Conservation (phyloP, 37 sponge, comb jelly and placozoan genomes). For the Geodia barretti region DNA sequence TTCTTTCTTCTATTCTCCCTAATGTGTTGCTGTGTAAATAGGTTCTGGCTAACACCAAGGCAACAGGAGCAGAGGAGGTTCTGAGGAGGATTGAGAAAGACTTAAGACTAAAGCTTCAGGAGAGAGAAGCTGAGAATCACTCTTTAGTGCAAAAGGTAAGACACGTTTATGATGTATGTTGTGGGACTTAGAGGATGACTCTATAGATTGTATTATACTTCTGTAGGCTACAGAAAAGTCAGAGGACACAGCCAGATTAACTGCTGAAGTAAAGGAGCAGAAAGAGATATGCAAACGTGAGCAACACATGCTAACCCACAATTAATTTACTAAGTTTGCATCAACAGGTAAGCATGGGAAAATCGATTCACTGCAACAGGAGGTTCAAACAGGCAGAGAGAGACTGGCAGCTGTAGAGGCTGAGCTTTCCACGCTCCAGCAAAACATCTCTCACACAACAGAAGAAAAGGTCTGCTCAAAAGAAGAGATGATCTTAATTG, state of each 20-base stretch:
- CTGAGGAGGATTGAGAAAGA: background rate
- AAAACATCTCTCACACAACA: no score
- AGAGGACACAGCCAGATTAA: background rate
- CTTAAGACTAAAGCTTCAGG: background rate
- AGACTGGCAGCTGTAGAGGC: background rate
- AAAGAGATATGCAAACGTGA: background rate
- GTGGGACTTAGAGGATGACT: no score
- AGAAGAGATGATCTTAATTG: no score
- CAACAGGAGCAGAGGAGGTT: background rate
- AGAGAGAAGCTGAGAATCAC: background rate
- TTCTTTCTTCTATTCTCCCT: no score
- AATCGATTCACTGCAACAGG: constrained; percentile 10
- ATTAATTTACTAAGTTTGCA: background rate
- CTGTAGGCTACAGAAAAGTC: background rate
- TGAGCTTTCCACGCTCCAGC: background rate
- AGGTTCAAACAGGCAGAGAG: background rate
- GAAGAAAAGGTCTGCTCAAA: no score
- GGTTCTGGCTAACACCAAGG: background rate
- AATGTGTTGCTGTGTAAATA: background rate
- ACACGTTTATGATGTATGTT: no score
- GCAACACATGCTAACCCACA: background rate
- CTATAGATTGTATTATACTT: background rate
- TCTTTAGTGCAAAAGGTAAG: background rate
- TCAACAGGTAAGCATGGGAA: background rate
- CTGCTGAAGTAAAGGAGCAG: background rate